These are phyloP conservation scores for Buphagus erythrorhynchus DNA, from an alignment of 2,797 vertebrate species.

Conservation along the genomic window DNA sequence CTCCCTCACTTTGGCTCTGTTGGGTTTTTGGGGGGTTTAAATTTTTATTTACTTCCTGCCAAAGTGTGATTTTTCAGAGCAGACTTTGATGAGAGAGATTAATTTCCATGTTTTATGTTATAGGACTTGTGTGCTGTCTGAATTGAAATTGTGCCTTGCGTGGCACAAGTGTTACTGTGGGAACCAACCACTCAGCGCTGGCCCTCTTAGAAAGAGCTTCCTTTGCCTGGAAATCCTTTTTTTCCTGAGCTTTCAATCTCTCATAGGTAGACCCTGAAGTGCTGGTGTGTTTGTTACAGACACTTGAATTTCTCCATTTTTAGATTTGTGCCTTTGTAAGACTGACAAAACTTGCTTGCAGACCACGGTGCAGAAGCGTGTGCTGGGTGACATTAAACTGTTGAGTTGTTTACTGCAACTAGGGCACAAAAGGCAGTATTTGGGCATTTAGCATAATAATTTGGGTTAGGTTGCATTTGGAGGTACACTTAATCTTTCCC, in stretches of 20 bases:
- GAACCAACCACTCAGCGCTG: neutral
- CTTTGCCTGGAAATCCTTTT: neutral
- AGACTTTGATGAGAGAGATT: neutral
- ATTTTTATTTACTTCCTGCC: neutral
- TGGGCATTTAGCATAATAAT: neutral
- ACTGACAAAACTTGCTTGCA: neutral
- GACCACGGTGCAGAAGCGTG: rapidly evolving
- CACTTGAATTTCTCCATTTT: neutral
- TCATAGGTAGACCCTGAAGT: neutral
- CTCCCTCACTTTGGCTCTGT: neutral
- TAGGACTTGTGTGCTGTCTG: neutral
- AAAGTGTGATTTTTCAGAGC: neutral
- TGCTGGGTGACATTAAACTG: neutral
- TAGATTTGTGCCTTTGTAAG: neutral
- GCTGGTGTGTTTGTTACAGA: neutral
- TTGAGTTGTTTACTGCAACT: neutral
- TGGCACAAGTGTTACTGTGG: neutral
- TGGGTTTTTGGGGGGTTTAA: rapidly evolving
- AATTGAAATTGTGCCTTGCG: neutral
- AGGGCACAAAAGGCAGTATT: neutral
- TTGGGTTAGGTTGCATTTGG: neutral
- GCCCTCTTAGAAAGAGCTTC: neutral
- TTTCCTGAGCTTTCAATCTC: neutral
- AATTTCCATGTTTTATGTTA: neutral
- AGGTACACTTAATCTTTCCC: neutral